Percentiles rank a stretch among this genome's conserved stretches.
Evolutionary conservation across 2,797 vertebrate genomes (phyloP).

Genomic region (Rhynchonycteris naso): DNA sequence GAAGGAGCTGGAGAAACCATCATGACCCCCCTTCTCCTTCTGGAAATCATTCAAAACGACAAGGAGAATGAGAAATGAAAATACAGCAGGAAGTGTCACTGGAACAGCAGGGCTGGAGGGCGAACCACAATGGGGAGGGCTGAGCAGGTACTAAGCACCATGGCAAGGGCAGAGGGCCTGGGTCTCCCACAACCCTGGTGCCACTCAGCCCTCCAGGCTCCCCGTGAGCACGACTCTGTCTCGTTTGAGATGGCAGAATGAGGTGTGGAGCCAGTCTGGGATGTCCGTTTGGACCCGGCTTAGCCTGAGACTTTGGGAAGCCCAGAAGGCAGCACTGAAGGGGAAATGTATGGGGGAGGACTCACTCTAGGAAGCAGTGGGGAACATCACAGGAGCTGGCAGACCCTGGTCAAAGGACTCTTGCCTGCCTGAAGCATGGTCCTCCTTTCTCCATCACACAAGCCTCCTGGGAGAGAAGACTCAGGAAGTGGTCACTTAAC

Average conservation of each 20-base stretch:
- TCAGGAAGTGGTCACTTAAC: not conserved
- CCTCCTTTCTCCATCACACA: not conserved
- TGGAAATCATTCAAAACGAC: not conserved
- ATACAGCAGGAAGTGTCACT: not conserved
- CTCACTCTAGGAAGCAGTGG: not conserved
- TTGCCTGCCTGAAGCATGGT: not conserved
- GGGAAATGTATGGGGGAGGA: not conserved
- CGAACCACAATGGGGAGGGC: not conserved
- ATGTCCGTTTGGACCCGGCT: not conserved
- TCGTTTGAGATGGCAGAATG: not conserved
- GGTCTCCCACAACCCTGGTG: not conserved
- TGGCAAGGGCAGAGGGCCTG: not conserved
- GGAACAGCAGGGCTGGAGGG: too few relatives aligned
- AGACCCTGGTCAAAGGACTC: not conserved
- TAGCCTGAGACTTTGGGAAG: not conserved
- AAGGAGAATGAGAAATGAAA: not conserved
- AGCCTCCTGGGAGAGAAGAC: not conserved
- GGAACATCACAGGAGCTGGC: not conserved
- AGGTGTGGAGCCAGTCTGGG: not conserved
- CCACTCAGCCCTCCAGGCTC: not conserved
- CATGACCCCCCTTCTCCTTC: not conserved
- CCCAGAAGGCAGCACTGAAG: not conserved
- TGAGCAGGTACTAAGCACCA: too few relatives aligned
- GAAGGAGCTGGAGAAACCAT: not conserved
- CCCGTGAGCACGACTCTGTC: not conserved